Conservation (phyloP, 2,113 vertebrate species). For the Pagrus major region DNA sequence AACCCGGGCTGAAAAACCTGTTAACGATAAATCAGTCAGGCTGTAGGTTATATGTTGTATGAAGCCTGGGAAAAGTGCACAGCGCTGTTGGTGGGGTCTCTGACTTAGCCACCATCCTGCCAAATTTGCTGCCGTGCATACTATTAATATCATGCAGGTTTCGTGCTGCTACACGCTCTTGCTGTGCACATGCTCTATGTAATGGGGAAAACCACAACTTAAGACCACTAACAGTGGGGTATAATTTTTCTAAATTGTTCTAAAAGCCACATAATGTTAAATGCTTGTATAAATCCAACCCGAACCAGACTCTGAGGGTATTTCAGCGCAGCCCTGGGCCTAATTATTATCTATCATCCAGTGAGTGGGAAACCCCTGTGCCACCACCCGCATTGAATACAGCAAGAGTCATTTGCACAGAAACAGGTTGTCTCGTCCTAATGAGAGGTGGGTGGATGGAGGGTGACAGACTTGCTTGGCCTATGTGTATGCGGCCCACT, state of each 20-base stretch:
- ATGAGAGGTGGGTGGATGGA: conserved; percentile 64
- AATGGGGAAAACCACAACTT: conserved; percentile 81
- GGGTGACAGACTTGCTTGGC: conserved; percentile 68
- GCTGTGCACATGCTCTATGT: conserved; percentile 69
- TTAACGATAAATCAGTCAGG: not conserved
- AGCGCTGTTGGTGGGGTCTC: conserved; percentile 62
- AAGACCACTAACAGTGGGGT: conserved; percentile 77
- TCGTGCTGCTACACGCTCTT: conserved; percentile 58
- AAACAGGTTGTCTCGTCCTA: conserved; percentile 65
- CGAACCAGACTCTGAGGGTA: conserved; percentile 75
- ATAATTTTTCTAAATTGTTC: conserved; percentile 84
- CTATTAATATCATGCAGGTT: conserved; percentile 77
- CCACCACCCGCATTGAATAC: conserved; percentile 72
- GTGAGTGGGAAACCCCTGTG: conserved; percentile 63
- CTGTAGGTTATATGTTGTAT: conserved; percentile 14
- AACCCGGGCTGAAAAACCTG: not conserved
- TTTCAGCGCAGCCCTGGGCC: conserved; percentile 67
- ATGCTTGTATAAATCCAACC: conserved; percentile 80
- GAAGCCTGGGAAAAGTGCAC: conserved; percentile 55
- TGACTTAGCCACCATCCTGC: conserved; percentile 54
- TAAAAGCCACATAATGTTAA: conserved; percentile 81
- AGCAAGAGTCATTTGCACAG: conserved; percentile 57
- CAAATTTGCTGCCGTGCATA: conserved; percentile 74
- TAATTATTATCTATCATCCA: conserved; percentile 76
- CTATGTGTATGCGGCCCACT: conserved; percentile 68